Conservation (phyloP, 1,140 invertebrate species). For the Oryctes rhinoceros region DNA sequence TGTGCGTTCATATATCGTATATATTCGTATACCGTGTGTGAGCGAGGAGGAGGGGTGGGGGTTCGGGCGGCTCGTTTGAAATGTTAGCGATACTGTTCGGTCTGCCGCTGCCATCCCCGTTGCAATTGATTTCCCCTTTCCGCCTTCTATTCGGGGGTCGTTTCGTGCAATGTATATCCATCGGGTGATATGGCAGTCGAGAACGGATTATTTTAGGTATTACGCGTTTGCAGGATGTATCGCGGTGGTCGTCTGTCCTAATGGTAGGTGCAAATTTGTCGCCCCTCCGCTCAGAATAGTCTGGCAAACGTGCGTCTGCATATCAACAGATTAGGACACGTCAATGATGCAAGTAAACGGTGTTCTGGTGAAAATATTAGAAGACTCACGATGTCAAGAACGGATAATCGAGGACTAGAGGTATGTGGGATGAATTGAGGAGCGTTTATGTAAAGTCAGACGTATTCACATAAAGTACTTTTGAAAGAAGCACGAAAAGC, state of each 20-base stretch:
- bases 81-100: slow-evolving; percentile 34
- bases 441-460: no score
- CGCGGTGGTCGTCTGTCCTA: background rate
- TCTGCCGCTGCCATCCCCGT: background rate
- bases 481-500: no score
- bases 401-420: no score
- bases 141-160: slow-evolving; percentile 2
- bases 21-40: background rate
- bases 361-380: no score
- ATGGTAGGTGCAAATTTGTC: background rate
- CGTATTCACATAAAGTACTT: no score
- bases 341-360: background rate
- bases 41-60: slow-evolving; percentile 7
- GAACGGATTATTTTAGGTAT: slow-evolving; percentile 12
- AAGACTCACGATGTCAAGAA: no score
- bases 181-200: background rate
- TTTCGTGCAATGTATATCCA: background rate
- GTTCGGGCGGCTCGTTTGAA: background rate
- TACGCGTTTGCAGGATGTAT: background rate
- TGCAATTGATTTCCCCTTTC: slow-evolving; percentile 16
- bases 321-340: background rate
- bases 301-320: background rate
- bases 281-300: background rate
- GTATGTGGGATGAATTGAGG: no score
- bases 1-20: background rate